Conservation (phyloP, 2,797 vertebrate genomes). For the Triplophysa bombifrons region DNA sequence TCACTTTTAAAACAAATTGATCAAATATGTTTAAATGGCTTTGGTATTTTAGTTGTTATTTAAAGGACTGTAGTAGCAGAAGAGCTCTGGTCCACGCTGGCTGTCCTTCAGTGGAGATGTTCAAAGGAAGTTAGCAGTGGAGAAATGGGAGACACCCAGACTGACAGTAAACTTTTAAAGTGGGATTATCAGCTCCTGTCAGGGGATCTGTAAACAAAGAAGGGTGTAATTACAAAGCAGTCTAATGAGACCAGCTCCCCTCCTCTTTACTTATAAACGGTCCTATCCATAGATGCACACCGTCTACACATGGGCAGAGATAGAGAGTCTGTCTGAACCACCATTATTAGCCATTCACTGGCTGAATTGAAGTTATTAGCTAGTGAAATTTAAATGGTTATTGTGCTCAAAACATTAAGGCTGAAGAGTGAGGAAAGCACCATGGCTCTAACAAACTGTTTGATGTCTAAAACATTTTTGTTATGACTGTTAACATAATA, state of each 20-base stretch:
- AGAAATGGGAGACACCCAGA: constrained; percentile 29
- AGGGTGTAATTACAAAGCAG: constrained; percentile 72
- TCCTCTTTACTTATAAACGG: constrained; percentile 53
- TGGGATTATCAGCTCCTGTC: constrained; percentile 48
- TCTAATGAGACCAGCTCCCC: constrained; percentile 60
- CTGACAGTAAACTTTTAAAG: constrained; percentile 60
- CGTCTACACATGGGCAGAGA: background rate
- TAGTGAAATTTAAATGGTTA: too few species aligned
- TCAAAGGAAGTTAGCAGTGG: background rate
- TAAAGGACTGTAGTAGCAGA: background rate
- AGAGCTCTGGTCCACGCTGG: background rate
- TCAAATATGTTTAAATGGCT: background rate
- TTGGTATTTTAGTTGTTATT: background rate
- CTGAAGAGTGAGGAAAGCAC: too few species aligned
- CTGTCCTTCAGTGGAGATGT: background rate
- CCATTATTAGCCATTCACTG: too few species aligned
- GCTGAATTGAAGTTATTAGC: too few species aligned
- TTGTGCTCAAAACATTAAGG: too few species aligned
- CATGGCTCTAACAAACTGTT: too few species aligned
- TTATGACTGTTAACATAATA: too few species aligned
- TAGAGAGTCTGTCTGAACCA: too few species aligned
- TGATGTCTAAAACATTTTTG: too few species aligned
- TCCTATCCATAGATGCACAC: background rate
- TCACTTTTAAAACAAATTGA: background rate
- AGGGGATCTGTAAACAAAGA: constrained; percentile 61